phyloP scores from a whole-genome alignment of 2,888 invertebrate genomes.

The Cephus pulcher region DNA sequence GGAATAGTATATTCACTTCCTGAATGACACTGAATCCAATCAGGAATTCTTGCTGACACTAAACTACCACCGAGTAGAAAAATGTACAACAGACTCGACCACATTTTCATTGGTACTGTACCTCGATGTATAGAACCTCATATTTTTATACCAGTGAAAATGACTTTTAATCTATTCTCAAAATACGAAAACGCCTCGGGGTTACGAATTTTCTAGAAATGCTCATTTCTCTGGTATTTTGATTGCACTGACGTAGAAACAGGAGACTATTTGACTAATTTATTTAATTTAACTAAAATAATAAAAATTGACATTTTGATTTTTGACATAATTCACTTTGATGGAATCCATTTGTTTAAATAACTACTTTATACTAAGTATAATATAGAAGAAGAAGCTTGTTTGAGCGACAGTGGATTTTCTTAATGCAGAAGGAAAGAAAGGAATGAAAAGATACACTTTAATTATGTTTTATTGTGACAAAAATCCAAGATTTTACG shows the following conservation, averaged over 20 bases:
- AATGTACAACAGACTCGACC: not conserved
- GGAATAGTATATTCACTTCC: conserved; percentile 33
- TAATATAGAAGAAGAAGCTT: not conserved
- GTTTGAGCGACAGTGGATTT: not conserved
- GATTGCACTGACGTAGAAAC: too few species aligned
- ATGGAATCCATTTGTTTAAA: not conserved
- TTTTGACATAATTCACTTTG: not conserved
- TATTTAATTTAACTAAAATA: not conserved
- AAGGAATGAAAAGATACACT: not conserved
- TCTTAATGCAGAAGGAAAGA: not conserved
- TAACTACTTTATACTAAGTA: not conserved
- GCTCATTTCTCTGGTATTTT: not conserved
- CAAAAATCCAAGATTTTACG: not conserved
- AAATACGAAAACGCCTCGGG: not conserved
- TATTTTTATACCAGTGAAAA: not conserved
- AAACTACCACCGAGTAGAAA: not conserved
- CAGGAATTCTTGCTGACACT: not conserved
- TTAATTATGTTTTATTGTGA: not conserved
- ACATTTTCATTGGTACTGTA: not conserved
- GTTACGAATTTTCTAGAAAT: not conserved
- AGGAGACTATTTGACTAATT: too few species aligned
- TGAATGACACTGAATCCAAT: not conserved
- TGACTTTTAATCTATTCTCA: not conserved
- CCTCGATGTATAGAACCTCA: not conserved
- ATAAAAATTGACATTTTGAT: not conserved